Base-by-base conservation (phyloP, 2,113 vertebrate genomes). In the Sinocyclocheilus maitianheensis region DNA sequence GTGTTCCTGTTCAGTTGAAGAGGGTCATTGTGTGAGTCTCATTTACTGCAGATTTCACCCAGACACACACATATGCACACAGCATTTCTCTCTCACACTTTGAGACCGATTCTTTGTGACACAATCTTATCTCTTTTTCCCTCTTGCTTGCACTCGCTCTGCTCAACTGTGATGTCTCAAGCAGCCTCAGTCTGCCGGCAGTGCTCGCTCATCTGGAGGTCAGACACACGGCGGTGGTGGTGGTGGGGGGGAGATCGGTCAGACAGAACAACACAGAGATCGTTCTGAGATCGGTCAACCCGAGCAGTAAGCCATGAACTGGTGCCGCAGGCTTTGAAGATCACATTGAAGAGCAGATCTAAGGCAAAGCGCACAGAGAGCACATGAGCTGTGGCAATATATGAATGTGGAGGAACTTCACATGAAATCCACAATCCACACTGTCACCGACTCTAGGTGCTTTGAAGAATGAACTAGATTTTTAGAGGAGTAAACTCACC, bases 161-260 rank as follows among this genome's bases (percentile, higher is more conserved):
- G 37, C 34, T 81, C 65, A 3, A 18, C 77, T 81, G 22, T 84
- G 58, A 89, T 84, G 82, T 89, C 60, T 87, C 63, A 51, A 81
- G 87, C 80, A 67, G 76, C 43, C 26, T 79, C 76, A 53, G 72
- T 78, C 77, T 67, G 55, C 78, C 46, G 22, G 51, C 83, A 18
- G 83, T 30, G 63, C 77, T 89, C 79, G 80, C 46, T 86, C 60
- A 89, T 84, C 62, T 84, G 75, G 82, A 89, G 69, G 88, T 85
- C 88, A 87, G 76, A 87, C 83, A 24, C 82, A 10, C 88, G 81
- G 81, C 60, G 58, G 85, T 9, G 40, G 43, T 9, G 7, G 43
- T 43, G 85, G 51, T 58, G 75, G 55, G 46, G 2, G 46, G 43
- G 79, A 48, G 69, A 67, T 85, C 58, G 84, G 63, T 43, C 65